A percentile compares a stretch with the other conserved stretches of the same genome.
Evolutionary conservation across 2,797 vertebrate species (phyloP).

Genomic region (Sebastolobus alascanus): DNA sequence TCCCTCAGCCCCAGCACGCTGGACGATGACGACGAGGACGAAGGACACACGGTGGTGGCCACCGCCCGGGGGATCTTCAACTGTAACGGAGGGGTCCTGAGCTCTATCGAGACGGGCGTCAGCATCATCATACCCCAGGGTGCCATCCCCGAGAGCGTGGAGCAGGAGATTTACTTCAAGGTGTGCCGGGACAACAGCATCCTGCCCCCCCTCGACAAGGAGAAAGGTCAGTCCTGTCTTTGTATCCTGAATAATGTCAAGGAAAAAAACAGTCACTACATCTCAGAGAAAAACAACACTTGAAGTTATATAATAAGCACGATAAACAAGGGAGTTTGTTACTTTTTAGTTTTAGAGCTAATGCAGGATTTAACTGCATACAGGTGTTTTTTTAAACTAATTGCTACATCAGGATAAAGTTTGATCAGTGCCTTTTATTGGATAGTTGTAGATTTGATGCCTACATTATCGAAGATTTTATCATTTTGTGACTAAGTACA

Average conservation of each 20-base stretch:
- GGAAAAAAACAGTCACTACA: neutral
- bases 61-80: conserved; percentile 97
- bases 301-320: neutral
- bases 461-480: neutral
- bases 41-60: conserved; percentile 98
- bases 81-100: conserved; percentile 96
- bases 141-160: conserved; percentile 95
- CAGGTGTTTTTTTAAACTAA: neutral
- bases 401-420: neutral
- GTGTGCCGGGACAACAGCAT: conserved; percentile 99
- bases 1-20: conserved; percentile 91
- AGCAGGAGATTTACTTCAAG: conserved; percentile 99
- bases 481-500: neutral
- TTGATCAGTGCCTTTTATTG: neutral
- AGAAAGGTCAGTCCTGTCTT: conserved; percentile 91
- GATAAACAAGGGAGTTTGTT: neutral
- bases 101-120: conserved; percentile 98
- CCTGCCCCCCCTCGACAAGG: conserved; percentile 98
- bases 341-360: neutral
- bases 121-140: conserved; percentile 99
- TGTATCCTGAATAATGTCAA: conserved; percentile 11
- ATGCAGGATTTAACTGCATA: neutral
- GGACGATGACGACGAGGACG: conserved; percentile 97
- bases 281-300: neutral
- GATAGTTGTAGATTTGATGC: neutral